Percentiles rank a stretch among this genome's conserved stretches.
Conservation (phyloP, 1,140 invertebrate species). For the Drosophila obscura region DNA sequence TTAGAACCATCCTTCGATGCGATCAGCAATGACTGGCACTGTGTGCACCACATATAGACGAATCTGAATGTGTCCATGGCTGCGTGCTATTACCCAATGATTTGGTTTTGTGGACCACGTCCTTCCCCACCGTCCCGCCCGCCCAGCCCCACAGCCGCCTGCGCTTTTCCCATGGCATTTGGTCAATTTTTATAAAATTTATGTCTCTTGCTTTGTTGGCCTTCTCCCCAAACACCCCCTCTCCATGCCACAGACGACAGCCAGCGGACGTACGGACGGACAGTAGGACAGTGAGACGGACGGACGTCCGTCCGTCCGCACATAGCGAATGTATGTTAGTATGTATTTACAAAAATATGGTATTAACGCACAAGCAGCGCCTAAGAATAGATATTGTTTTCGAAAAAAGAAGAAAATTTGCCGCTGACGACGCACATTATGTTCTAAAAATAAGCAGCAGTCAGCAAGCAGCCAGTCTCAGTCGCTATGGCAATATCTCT, state of each 20-base stretch:
- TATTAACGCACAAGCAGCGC: conserved; percentile 74
- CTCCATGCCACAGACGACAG: neutral
- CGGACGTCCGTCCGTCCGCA: neutral
- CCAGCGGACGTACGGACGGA: too few relatives aligned
- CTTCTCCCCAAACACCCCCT: neutral
- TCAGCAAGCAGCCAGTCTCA: conserved; percentile 2
- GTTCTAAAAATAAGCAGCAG: conserved; percentile 61
- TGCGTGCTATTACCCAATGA: conserved; percentile 28
- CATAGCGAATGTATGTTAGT: conserved; percentile 59
- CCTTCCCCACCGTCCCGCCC: conserved; percentile 1
- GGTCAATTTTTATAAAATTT: conserved; percentile 77
- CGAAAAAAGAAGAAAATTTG: conserved; percentile 69
- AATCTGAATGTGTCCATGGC: conserved; percentile 1
- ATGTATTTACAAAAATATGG: conserved; percentile 77
- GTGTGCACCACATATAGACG: conserved; percentile 1
- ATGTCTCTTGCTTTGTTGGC: conserved; percentile 38
- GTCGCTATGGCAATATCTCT: conserved; percentile 6
- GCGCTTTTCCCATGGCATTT: conserved; percentile 26
- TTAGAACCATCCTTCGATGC: too few relatives aligned
- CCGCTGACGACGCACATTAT: conserved; percentile 77
- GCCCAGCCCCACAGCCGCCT: conserved; percentile 8
- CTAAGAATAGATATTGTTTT: conserved; percentile 77
- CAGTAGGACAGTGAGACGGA: too few relatives aligned
- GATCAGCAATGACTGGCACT: conserved; percentile 9
- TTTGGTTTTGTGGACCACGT: conserved; percentile 35